phyloP scores from a whole-genome alignment of 2,888 invertebrate genomes.

The Agrilus cyanescens region DNA sequence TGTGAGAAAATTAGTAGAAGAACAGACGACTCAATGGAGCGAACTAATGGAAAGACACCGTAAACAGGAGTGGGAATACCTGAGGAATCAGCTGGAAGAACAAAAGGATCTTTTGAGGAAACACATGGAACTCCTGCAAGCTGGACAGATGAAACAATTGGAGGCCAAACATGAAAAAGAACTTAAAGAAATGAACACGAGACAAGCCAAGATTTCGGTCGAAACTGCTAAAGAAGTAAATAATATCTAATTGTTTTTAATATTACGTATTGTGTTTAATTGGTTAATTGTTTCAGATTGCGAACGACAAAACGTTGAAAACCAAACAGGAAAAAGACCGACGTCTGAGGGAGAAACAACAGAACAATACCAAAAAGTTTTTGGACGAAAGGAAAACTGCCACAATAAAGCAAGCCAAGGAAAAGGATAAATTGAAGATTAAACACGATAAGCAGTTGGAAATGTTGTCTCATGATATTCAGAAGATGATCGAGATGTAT shows the following conservation, averaged over 20 bases:
- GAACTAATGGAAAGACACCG: conserved; percentile 76
- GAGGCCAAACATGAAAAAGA: conserved; percentile 88
- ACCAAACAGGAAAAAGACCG: conserved; percentile 96
- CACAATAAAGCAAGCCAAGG: conserved; percentile 80
- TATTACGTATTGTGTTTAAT: not conserved
- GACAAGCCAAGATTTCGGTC: conserved; percentile 92
- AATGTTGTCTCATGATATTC: conserved; percentile 76
- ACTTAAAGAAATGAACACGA: conserved; percentile 87
- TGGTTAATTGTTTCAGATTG: conserved; percentile 28
- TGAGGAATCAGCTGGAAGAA: conserved; percentile 74
- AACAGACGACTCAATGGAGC: conserved; percentile 92
- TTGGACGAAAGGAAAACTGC: conserved; percentile 87
- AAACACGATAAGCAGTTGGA: conserved; percentile 88
- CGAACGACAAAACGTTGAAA: conserved; percentile 90
- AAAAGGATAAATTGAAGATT: conserved; percentile 83
- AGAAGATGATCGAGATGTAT: conserved; percentile 86
- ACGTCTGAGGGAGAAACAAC: conserved; percentile 85
- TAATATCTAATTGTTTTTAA: conserved; percentile 1
- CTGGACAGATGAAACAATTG: conserved; percentile 76
- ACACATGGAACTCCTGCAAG: conserved; percentile 74
- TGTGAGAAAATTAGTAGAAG: conserved; percentile 73
- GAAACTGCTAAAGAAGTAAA: conserved; percentile 89
- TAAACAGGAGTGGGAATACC: conserved; percentile 71
- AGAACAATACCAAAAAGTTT: conserved; percentile 95
- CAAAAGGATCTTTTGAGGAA: conserved; percentile 56